Evolutionary conservation across 37 sponge, comb jelly and placozoan species (phyloP), one percentile per base, ranked within the genome.

Genomic region (Diacarnus erythraeanus): DNA sequence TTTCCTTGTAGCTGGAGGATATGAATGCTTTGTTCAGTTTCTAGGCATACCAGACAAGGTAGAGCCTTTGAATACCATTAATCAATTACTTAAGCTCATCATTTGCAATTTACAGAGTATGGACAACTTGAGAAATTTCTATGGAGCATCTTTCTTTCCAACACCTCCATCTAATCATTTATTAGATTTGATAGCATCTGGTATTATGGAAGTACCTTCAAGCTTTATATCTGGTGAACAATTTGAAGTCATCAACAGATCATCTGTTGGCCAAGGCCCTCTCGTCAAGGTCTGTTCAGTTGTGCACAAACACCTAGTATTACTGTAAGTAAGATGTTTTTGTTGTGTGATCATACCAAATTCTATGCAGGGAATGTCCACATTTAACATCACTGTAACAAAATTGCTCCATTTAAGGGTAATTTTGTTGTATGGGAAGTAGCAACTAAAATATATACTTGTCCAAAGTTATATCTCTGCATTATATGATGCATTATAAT

Each of bases 221-320:
- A 29, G 10, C 26, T 26, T 80, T 15, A 35, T 80, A 17, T 22
- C 18, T 1, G 12, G 57, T 57, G 59, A 38, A 3, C 21, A 70
- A 21, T 29, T 70, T 2, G 40, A 31, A 22, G 37, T 15, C 27
- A 40, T 69, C 25, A 3, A 18, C 12, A 43, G 80, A 35, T 25
- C 8, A 1, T 36, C 29, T 23, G 80, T 80, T 6, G 27, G 21
- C 1, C 80, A 80, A 35, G 80, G 80, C 17, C 71, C 70, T 38
- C 38, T 80, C 33, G 80, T 37, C 23, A 69, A 69, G 71, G 80
- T 80, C n/a, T n/a, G n/a, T n/a, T n/a, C n/a, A n/a, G n/a, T n/a
- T n/a, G n/a, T n/a, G n/a, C n/a, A n/a, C n/a, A n/a, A n/a, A n/a
- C n/a, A n/a, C n/a, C n/a, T n/a, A n/a, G n/a, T n/a, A n/a, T n/a